Evolutionary conservation across 2,113 vertebrate genomes (phyloP).

Genomic region (Platysternon megacephalum): DNA sequence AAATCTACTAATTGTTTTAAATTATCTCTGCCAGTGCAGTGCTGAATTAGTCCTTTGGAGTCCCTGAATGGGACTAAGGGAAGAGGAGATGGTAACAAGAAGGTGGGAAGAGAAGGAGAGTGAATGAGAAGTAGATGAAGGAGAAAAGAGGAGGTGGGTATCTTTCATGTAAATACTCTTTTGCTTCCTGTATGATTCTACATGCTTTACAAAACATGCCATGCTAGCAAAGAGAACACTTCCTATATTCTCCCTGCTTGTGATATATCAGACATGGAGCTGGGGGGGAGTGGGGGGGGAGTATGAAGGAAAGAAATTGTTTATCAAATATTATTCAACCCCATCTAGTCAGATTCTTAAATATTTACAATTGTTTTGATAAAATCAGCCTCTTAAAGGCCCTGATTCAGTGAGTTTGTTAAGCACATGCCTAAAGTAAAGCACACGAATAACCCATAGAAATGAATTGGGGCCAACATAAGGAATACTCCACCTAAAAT

Average conservation of each 20-base stretch:
- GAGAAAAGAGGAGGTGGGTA: background rate
- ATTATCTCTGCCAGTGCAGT: conserved; percentile 37
- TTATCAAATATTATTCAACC: background rate
- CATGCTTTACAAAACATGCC: background rate
- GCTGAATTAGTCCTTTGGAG: conserved; percentile 64
- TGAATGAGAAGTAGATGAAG: background rate
- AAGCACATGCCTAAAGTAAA: background rate
- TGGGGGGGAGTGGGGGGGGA: rapidly evolving
- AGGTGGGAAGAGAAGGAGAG: conserved; percentile 26
- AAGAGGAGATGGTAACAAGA: background rate
- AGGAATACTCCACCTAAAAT: background rate
- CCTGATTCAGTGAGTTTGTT: background rate
- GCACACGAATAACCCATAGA: background rate
- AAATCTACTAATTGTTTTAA: conserved; percentile 63
- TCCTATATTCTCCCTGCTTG: background rate
- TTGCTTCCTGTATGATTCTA: conserved; percentile 11
- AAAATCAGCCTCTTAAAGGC: background rate
- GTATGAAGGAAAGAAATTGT: background rate
- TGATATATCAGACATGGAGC: background rate
- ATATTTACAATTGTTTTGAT: background rate
- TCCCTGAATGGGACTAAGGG: conserved; percentile 42
- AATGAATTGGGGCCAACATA: background rate
- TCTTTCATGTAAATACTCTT: background rate
- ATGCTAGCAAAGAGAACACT: background rate
- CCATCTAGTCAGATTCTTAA: rapidly evolving